A percentile compares a stretch with the other conserved stretches of the same genome.
Evolutionary conservation across 2,797 vertebrate genomes (phyloP).

Genomic region (Gymnopithys bicolor): DNA sequence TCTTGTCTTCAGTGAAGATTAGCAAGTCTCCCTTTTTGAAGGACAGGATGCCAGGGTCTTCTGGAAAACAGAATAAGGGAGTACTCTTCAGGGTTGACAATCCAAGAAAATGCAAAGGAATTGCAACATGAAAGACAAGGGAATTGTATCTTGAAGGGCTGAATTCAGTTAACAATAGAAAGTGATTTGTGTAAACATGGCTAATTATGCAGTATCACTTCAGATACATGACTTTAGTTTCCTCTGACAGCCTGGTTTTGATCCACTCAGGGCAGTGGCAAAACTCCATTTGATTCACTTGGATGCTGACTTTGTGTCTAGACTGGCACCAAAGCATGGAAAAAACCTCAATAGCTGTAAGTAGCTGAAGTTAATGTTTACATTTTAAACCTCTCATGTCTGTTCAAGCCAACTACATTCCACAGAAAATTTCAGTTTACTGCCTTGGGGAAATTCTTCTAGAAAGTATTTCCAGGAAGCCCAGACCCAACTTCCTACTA

Average conservation of each 20-base stretch:
- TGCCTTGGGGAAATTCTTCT: not conserved
- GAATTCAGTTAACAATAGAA: not conserved
- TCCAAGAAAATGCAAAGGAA: not conserved
- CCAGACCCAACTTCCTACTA: not conserved
- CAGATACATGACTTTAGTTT: not conserved
- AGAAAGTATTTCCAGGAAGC: not conserved
- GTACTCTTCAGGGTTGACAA: not conserved
- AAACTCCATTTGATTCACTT: not conserved
- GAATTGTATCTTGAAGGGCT: not conserved
- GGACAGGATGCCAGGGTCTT: conserved; percentile 85
- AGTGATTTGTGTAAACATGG: not conserved
- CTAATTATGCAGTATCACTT: not conserved
- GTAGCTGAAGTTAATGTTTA: not conserved
- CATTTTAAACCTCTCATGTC: not conserved
- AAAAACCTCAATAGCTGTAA: not conserved
- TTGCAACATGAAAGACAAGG: not conserved
- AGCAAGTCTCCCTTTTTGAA: conserved; percentile 93
- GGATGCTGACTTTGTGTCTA: not conserved
- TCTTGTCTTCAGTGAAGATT: conserved; percentile 83
- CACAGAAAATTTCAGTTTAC: not conserved
- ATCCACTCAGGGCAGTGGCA: not conserved
- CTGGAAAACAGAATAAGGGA: conserved; percentile 69
- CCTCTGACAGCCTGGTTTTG: not conserved
- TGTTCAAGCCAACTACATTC: not conserved
- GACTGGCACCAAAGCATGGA: not conserved